Percentiles rank a stretch among this genome's conserved stretches.
phyloP scores from a whole-genome alignment of 2,888 invertebrate species.

The Hylaea fasciaria region DNA sequence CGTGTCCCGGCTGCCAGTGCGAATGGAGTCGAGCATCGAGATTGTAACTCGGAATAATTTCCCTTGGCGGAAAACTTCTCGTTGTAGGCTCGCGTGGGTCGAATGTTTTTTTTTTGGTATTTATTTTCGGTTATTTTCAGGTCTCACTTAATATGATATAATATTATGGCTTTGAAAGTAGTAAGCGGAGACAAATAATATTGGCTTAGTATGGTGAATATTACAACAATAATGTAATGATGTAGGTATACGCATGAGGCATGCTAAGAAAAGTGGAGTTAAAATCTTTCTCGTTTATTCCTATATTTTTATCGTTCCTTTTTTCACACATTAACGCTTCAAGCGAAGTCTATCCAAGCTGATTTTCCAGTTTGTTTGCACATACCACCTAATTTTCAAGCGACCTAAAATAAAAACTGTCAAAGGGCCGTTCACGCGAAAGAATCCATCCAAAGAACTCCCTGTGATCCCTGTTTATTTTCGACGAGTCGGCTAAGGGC shows the following conservation, averaged over 20 bases:
- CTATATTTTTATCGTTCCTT: too few species aligned
- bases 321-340: conserved; percentile 19
- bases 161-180: too few species aligned
- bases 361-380: conserved; percentile 26
- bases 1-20: conserved; percentile 33
- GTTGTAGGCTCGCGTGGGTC: conserved; percentile 39
- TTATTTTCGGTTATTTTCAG: too few species aligned
- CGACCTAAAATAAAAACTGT: conserved; percentile 25
- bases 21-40: conserved; percentile 58
- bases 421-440: conserved; percentile 56
- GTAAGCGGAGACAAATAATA: too few species aligned
- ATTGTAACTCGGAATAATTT: conserved; percentile 64
- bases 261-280: too few species aligned
- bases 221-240: too few species aligned
- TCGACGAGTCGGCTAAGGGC: conserved; percentile 45
- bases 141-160: too few species aligned
- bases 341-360: conserved; percentile 12
- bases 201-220: too few species aligned
- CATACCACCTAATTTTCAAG: conserved; percentile 22
- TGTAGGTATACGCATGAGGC: too few species aligned
- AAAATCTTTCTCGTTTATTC: too few species aligned
- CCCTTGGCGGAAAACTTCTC: conserved; percentile 64
- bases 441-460: conserved; percentile 61
- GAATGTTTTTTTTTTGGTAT: conserved; percentile 9
- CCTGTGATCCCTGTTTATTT: conserved; percentile 68